Evolutionary conservation across 2,888 invertebrate genomes (phyloP).

Genomic region (Chelonus formosanus): DNA sequence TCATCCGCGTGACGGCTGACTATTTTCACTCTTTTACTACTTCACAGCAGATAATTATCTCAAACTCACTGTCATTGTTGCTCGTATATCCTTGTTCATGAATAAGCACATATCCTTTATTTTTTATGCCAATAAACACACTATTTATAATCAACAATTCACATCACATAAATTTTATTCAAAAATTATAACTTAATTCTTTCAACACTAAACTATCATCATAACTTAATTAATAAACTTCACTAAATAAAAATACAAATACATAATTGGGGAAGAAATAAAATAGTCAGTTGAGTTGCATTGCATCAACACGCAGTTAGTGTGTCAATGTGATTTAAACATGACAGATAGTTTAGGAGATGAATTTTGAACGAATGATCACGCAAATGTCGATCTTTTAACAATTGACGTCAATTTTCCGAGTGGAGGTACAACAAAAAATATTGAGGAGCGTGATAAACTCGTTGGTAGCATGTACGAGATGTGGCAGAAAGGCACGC

Average conservation of each 20-base stretch:
- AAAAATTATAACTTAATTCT: too few species aligned
- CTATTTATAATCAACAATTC: neutral
- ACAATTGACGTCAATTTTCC: neutral
- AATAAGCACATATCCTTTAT: neutral
- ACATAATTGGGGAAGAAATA: neutral
- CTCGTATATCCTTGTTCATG: neutral
- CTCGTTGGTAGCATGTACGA: slow-evolving; percentile 27
- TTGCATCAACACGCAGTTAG: slow-evolving; percentile 2
- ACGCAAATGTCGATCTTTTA: slow-evolving; percentile 1
- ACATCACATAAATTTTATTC: neutral
- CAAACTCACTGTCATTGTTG: slow-evolving; percentile 26
- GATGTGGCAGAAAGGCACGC: slow-evolving; percentile 29
- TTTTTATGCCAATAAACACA: neutral
- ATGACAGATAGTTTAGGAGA: neutral
- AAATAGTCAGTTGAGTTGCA: neutral
- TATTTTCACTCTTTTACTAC: too few species aligned
- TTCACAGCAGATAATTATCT: neutral
- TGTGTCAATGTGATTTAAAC: slow-evolving; percentile 8
- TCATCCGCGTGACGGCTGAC: too few species aligned
- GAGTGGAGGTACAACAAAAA: neutral
- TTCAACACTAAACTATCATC: too few species aligned
- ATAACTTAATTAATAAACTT: too few species aligned
- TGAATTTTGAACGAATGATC: neutral
- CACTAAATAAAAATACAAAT: neutral
- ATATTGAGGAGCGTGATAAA: slow-evolving; percentile 20